phyloP scores from a whole-genome alignment of 2,797 vertebrate genomes.

The Eupleurogrammus muticus region DNA sequence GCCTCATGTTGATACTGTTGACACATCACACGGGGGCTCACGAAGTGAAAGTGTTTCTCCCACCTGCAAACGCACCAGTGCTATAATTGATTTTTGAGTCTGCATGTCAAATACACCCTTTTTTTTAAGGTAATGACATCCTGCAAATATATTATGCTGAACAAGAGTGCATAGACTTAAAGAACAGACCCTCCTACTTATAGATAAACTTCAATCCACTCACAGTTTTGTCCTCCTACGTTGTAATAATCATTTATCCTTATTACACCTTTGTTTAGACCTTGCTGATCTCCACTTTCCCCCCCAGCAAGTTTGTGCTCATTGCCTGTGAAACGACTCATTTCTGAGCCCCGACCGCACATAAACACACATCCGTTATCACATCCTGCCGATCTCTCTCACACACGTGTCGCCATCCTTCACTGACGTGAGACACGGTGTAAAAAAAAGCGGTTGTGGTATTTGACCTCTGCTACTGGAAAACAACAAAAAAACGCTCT shows the following conservation, averaged over 20 bases:
- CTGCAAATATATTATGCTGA: conserved; percentile 8
- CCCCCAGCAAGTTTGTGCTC: too few species aligned
- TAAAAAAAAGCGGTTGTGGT: conserved; percentile 1
- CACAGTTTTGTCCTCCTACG: too few species aligned
- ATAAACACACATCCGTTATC: conserved; percentile 2
- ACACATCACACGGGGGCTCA: conserved; percentile 53
- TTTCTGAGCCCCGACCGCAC: too few species aligned
- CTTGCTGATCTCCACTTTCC: too few species aligned
- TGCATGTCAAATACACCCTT: neutral
- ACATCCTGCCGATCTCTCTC: neutral
- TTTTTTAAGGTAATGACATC: conserved; percentile 14
- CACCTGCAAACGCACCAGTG: conserved; percentile 27
- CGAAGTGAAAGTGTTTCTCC: conserved; percentile 19
- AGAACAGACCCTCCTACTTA: too few species aligned
- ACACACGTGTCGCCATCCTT: neutral
- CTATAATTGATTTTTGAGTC: conserved; percentile 45
- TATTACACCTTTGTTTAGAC: too few species aligned
- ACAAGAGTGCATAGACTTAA: too few species aligned
- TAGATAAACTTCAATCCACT: too few species aligned
- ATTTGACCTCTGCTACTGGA: conserved; percentile 25
- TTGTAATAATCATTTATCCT: too few species aligned
- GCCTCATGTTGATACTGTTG: conserved; percentile 66
- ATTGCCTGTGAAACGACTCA: too few species aligned
- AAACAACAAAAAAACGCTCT: conserved; percentile 46
- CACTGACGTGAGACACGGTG: neutral